phyloP scores from a whole-genome alignment of 2,888 invertebrate genomes.

The Xylota segnis region DNA sequence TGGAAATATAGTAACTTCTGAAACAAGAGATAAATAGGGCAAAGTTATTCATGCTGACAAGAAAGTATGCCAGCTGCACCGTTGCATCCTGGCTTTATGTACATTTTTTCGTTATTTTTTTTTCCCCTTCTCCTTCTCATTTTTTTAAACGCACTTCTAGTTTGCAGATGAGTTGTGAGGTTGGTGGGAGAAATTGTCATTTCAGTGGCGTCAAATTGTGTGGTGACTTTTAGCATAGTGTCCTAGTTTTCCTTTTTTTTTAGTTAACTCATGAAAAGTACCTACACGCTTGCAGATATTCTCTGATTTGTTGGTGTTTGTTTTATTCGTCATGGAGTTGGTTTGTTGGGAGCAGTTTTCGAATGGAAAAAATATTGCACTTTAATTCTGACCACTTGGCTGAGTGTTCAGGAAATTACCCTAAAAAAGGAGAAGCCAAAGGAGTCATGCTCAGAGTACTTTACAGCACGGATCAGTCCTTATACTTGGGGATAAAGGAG shows the following conservation, averaged over 20 bases:
- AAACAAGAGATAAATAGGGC: constrained; percentile 62
- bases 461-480: too few relatives aligned
- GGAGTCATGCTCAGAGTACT: too few relatives aligned
- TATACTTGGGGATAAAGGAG: too few relatives aligned
- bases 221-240: constrained; percentile 26
- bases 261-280: not conserved
- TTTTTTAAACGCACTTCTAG: constrained; percentile 22
- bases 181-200: constrained; percentile 26
- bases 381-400: too few relatives aligned
- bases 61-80: constrained; percentile 58
- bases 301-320: not conserved
- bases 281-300: too few relatives aligned
- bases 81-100: constrained; percentile 19
- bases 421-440: too few relatives aligned
- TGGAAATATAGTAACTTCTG: constrained; percentile 32
- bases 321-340: too few relatives aligned
- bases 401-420: too few relatives aligned
- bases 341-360: too few relatives aligned
- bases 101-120: constrained; percentile 32
- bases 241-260: constrained; percentile 8
- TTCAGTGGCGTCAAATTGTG: constrained; percentile 37
- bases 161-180: not conserved
- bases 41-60: constrained; percentile 70
- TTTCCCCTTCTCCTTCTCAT: too few relatives aligned
- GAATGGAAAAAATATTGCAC: too few relatives aligned